These are phyloP conservation scores for Valencia hispanica DNA, from an alignment of 2,797 vertebrate species.

Conservation along the genomic window DNA sequence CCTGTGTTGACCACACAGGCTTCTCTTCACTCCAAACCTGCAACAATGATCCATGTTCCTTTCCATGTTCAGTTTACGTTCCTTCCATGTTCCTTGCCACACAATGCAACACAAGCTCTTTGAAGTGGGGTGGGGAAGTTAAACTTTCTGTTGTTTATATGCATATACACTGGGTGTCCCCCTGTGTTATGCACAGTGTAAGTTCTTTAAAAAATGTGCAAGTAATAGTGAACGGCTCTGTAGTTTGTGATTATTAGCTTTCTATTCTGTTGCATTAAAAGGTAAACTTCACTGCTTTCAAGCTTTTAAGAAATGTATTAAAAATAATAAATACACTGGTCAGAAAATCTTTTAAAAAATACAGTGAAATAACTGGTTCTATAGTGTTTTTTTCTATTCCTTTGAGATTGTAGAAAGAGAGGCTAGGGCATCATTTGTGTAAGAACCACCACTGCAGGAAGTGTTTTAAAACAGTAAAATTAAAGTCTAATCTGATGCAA, in stretches of 20 bases:
- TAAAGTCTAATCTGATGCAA: background rate
- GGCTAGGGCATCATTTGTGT: background rate
- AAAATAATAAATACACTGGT: background rate
- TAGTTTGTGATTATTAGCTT: no score
- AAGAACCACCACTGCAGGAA: background rate
- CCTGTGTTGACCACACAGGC: background rate
- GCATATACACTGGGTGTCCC: background rate
- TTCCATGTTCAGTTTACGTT: background rate
- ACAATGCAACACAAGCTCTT: background rate
- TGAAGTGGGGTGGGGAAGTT: background rate
- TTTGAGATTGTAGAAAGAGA: background rate
- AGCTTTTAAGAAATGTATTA: background rate
- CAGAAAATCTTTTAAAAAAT: background rate
- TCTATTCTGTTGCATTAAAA: no score
- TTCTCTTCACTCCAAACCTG: background rate
- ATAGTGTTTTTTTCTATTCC: background rate
- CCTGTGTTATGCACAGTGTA: background rate
- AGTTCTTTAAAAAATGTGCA: background rate
- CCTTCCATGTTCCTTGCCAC: background rate
- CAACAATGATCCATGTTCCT: background rate
- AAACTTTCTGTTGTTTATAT: background rate
- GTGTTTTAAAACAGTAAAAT: background rate
- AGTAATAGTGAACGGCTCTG: no score
- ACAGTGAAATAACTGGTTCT: background rate
- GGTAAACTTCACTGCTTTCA: background rate